A percentile compares a stretch with the other conserved stretches of the same genome.
Evolutionary conservation across 2,888 invertebrate genomes (phyloP).

Genomic region (Kuschelorhynchus macadamiae): DNA sequence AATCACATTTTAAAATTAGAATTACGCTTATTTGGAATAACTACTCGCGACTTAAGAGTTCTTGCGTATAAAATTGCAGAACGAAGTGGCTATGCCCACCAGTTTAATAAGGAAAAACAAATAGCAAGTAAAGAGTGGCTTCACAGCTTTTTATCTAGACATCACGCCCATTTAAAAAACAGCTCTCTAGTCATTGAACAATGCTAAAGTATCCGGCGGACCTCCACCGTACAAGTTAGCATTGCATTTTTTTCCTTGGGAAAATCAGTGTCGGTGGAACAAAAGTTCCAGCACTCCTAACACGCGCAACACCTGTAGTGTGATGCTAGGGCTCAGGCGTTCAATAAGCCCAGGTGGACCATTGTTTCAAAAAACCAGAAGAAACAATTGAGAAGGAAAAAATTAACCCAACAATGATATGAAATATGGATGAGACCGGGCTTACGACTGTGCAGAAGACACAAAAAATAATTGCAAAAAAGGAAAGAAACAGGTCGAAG

Average conservation of each 20-base stretch:
- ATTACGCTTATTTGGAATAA: too few relatives aligned
- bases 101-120: too few relatives aligned
- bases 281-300: slow-evolving; percentile 11
- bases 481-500: slow-evolving; percentile 12
- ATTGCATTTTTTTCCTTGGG: slow-evolving; percentile 15
- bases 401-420: slow-evolving; percentile 21
- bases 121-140: too few relatives aligned
- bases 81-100: too few relatives aligned
- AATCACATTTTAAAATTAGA: too few relatives aligned
- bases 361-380: slow-evolving; percentile 24
- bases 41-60: too few relatives aligned
- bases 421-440: slow-evolving; percentile 22
- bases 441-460: slow-evolving; percentile 17
- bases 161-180: slow-evolving; percentile 17
- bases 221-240: slow-evolving; percentile 14
- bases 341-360: slow-evolving; percentile 30
- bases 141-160: not conserved
- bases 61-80: too few relatives aligned
- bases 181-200: slow-evolving; percentile 35
- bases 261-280: slow-evolving; percentile 22
- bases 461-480: slow-evolving; percentile 12
- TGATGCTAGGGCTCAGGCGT: slow-evolving; percentile 15
- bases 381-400: slow-evolving; percentile 10
- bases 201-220: slow-evolving; percentile 8
- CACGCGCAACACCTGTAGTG: slow-evolving; percentile 13